Percentiles rank a stretch among this genome's conserved stretches.
Evolutionary conservation across 1,140 invertebrate genomes (phyloP).

Genomic region (Acromyrmex heyeri): DNA sequence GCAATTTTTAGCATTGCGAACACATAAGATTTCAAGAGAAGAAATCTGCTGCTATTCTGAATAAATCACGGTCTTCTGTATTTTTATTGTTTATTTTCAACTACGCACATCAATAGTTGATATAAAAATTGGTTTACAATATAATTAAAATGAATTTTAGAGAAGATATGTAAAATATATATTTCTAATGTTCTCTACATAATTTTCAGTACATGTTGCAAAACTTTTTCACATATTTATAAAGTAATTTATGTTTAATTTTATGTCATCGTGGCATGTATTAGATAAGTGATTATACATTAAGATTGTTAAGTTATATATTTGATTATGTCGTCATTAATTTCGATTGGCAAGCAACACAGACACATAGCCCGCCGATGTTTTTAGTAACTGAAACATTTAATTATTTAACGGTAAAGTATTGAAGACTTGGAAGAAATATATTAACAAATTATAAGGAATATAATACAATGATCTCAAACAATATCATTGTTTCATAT

Average conservation of each 20-base stretch:
- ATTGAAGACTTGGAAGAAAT: not conserved
- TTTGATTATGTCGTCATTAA: not conserved
- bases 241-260: constrained; percentile 28
- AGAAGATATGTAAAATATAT: not conserved
- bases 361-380: constrained; percentile 4
- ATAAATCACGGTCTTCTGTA: too few species aligned
- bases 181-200: constrained; percentile 3
- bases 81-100: too few species aligned
- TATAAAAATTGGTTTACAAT: not conserved
- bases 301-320: not conserved
- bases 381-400: constrained; percentile 40
- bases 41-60: too few species aligned
- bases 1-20: too few species aligned
- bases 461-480: not conserved
- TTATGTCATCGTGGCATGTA: not conserved
- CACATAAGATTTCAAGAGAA: too few species aligned
- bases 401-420: not conserved
- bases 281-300: not conserved
- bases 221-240: not conserved
- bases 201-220: not conserved
- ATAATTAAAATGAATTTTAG: too few species aligned
- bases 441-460: not conserved
- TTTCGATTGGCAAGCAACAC: constrained; percentile 27
- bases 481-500: not conserved
- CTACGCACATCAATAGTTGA: too few species aligned